Base-by-base conservation (phyloP, 2,888 invertebrate species). In the Eugnorisma glareosa region DNA sequence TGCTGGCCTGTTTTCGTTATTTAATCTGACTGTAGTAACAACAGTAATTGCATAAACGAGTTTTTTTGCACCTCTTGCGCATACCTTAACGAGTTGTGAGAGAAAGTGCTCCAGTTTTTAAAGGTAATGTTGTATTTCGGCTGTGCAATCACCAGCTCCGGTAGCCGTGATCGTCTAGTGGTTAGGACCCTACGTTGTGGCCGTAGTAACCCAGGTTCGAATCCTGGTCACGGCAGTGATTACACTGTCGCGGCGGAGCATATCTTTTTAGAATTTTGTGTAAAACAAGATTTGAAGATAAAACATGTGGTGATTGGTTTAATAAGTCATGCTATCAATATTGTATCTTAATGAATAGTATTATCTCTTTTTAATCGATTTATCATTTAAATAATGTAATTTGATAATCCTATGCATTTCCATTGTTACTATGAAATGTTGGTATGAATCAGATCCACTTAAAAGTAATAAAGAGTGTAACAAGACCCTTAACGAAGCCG, bases 121-220 rank as follows among this genome's bases (percentile, higher is more conserved):
- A 81, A 70, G 1, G 35, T 66, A 66, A 61, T 43, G 8, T 40
- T 61, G 0, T 21, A 80, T 79, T 88, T 85, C 6, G 67, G 3
- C 1, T 0, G 0, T 0, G 51, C 15, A 31, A 21, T 57, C 86
- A 92, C 79, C 86, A 91, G 91, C 92, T 92, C 90, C 90, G 89
- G 61, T 83, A 93, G 93, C 82, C 86, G 86, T 86, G 86, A 86
- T 86, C 85, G 86, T 86, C 88, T 88, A 86, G 88, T 97, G 97
- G 97, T 97, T 97, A 97, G 97, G 97, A 97, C 97, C 97, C 97
- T 97, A 97, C 97, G 97, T 98, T 97, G 97, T 97, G 97, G 97
- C 97, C 97, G 97, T 97, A 97, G 97, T 97, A 97, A 97, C 97
- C 97, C 97, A 97, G 97, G 97, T 97, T 97, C 97, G 97, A 97